Evolutionary conservation across 1,140 invertebrate species (phyloP).

Genomic region (Pararge aegeria): DNA sequence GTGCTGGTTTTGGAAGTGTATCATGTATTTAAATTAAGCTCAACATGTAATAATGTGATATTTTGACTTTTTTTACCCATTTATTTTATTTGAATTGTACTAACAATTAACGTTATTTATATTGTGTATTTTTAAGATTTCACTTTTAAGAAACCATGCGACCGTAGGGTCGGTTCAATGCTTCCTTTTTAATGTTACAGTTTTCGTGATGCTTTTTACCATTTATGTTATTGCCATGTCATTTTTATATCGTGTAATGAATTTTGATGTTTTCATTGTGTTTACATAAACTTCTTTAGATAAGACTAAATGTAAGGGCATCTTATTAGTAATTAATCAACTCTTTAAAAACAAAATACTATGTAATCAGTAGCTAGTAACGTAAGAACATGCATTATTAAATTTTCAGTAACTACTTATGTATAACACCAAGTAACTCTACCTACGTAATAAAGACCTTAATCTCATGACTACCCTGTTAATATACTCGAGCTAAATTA

Average conservation of each 20-base stretch:
- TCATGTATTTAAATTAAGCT: conserved; percentile 74
- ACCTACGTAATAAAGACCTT: neutral
- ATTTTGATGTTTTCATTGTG: conserved; percentile 58
- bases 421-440: conserved; percentile 7
- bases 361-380: conserved; percentile 70
- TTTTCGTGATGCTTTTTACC: conserved; percentile 67
- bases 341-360: conserved; percentile 57
- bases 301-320: conserved; percentile 63
- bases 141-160: conserved; percentile 35
- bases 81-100: conserved; percentile 61
- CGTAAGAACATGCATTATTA: conserved; percentile 40
- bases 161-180: conserved; percentile 49
- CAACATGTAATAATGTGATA: conserved; percentile 79
- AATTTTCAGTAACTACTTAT: conserved; percentile 15
- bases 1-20: conserved; percentile 35
- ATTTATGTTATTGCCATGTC: conserved; percentile 63
- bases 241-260: conserved; percentile 41
- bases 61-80: conserved; percentile 71
- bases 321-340: conserved; percentile 69
- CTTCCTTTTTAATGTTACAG: conserved; percentile 72
- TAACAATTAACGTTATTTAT: conserved; percentile 65
- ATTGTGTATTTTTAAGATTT: conserved; percentile 55
- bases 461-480: conserved; percentile 4
- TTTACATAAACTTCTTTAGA: conserved; percentile 60
- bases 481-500: conserved; percentile 18